phyloP scores from a whole-genome alignment of 2,113 vertebrate species.

The Amblyopsis rosae region DNA sequence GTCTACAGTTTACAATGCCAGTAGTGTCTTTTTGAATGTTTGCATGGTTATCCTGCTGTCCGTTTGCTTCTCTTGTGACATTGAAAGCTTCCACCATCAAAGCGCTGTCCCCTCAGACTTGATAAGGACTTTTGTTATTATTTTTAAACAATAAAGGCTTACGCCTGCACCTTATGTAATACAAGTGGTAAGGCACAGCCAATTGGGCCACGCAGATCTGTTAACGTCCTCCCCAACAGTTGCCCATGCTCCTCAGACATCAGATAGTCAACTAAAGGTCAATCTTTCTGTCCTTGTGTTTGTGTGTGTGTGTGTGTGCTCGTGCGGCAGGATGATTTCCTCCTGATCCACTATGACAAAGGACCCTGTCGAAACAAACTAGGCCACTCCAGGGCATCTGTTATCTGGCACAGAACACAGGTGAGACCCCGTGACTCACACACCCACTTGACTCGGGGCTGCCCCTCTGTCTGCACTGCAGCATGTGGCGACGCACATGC shows the following conservation, averaged over 20 bases:
- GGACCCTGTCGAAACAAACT: slow-evolving; percentile 98
- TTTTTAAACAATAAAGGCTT: neutral
- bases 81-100: slow-evolving; percentile 20
- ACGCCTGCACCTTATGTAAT: slow-evolving; percentile 31
- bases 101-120: slow-evolving; percentile 17
- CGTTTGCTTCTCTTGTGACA: neutral
- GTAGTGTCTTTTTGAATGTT: no score
- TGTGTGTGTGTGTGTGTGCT: neutral
- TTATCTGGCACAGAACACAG: slow-evolving; percentile 99
- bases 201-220: slow-evolving; percentile 4
- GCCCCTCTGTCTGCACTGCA: slow-evolving; percentile 24
- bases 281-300: slow-evolving; percentile 8
- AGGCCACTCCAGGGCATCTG: slow-evolving; percentile 96
- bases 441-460: slow-evolving; percentile 1
- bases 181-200: slow-evolving; percentile 22
- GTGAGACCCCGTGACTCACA: slow-evolving; percentile 66
- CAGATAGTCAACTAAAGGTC: slow-evolving; percentile 21
- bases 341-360: slow-evolving; percentile 98
- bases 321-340: slow-evolving; percentile 89
- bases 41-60: neutral
- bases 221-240: slow-evolving; percentile 43
- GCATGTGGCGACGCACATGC: slow-evolving; percentile 50
- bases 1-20: neutral
- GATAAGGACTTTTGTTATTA: neutral
- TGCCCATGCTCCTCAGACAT: slow-evolving; percentile 20